Percentiles rank a stretch among this genome's conserved stretches.
These are phyloP conservation scores for Trogon melanurus DNA, from an alignment of 2,113 vertebrate species.

Conservation along the genomic window DNA sequence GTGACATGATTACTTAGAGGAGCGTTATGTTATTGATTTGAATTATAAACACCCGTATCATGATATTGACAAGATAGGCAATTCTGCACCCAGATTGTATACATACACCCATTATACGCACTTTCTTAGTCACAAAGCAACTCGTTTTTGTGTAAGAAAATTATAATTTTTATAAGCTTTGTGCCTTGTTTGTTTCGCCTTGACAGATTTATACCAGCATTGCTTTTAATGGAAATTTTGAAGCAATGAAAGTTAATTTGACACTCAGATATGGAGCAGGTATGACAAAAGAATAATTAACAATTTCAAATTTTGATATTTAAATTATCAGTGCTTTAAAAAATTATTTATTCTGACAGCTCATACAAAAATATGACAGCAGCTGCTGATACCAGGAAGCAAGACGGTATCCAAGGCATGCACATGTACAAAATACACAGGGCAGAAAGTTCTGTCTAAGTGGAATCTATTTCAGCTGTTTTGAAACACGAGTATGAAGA, in stretches of 20 bases:
- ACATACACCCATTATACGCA: background rate
- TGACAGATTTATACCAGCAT: background rate
- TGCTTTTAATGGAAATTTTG: background rate
- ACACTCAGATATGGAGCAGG: rapidly evolving
- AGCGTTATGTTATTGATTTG: background rate
- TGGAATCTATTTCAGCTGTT: background rate
- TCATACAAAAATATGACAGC: background rate
- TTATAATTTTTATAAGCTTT: background rate
- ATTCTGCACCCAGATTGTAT: background rate
- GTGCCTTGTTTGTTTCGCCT: background rate
- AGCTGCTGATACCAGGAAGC: background rate
- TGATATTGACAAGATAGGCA: background rate
- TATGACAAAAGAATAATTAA: background rate
- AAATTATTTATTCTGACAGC: background rate
- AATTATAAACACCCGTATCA: background rate
- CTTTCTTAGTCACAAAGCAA: background rate
- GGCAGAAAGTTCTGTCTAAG: background rate
- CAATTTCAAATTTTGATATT: background rate
- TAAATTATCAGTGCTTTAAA: background rate
- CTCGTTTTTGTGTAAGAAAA: background rate
- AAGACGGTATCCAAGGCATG: background rate
- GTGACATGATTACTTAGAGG: background rate
- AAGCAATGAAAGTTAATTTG: background rate
- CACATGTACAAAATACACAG: background rate
- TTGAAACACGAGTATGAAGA: background rate